These are phyloP conservation scores for Acanthosoma haemorrhoidale DNA, from an alignment of 2,888 invertebrate genomes.

Conservation along the genomic window DNA sequence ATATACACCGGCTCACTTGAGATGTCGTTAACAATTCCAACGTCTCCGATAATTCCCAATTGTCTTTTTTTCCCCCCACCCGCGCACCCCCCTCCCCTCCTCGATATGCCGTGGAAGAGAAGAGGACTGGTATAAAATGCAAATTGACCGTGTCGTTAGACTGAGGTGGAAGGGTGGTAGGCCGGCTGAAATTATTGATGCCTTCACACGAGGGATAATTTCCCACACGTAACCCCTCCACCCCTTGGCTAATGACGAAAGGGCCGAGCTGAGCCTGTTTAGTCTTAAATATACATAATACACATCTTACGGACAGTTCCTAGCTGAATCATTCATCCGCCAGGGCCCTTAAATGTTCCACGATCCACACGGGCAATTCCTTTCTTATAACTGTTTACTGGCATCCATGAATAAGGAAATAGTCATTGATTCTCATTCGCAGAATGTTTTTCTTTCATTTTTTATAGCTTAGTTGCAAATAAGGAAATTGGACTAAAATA, in stretches of 20 bases:
- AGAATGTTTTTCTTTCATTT: too few species aligned
- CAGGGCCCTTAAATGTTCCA: background rate
- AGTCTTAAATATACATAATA: slow-evolving; percentile 8
- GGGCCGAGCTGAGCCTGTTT: background rate
- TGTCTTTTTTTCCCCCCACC: background rate
- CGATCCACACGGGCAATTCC: background rate
- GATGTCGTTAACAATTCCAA: background rate
- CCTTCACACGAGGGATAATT: slow-evolving; percentile 8
- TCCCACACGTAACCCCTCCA: background rate
- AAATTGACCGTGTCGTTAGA: slow-evolving; percentile 6
- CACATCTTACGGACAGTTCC: background rate
- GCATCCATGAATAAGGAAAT: background rate
- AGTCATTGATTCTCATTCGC: background rate
- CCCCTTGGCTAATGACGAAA: too few species aligned
- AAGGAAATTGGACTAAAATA: too few species aligned
- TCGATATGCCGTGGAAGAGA: too few species aligned
- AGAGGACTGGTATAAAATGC: background rate
- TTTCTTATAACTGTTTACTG: background rate
- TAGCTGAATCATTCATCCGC: background rate
- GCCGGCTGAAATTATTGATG: background rate
- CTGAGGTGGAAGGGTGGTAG: background rate
- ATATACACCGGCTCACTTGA: background rate
- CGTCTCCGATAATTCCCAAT: background rate
- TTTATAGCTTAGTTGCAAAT: too few species aligned
- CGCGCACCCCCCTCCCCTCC: too few species aligned